Base-by-base conservation (phyloP, 2,888 invertebrate genomes). In the Parnassius mnemosyne region DNA sequence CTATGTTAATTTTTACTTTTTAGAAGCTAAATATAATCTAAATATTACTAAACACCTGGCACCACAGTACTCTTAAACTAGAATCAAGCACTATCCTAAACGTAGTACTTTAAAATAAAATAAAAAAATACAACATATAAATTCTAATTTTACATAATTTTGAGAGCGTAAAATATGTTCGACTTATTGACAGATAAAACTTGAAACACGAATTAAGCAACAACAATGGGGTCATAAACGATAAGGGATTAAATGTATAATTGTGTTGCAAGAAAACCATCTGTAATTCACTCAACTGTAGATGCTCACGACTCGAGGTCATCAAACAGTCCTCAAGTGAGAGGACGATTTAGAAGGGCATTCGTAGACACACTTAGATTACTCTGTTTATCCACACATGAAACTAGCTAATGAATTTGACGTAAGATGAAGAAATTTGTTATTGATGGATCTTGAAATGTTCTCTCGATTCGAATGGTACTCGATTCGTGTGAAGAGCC, bases 401-500 rank as follows among this genome's bases (percentile, higher is more conserved):
- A 43, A 59, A 65, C 71, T 69, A 67, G 68, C 66, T 66, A 71
- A 71, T 62, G 46, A 53, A 53, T 46, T 13, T 46, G 53, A 54
- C 53, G 46, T 56, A n/a, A 12, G 57, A 13, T 63, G 54, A 54
- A 55, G 54, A 54, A 58, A 63, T 51, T 34, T 47, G 25, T 54
- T 54, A 62, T 54, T 43, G 53, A 51, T 51, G 61, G 53, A 57
- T 57, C 57, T 54, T 60, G 60, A 65, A 54, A 63, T 60, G 55
- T 44, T 61, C 61, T 63, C 57, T 53, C 44, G 11, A 53, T 58
- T 44, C 46, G 51, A 46, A 46, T 50, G 44, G 50, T 41, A 44
- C 53, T 16, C 20, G 54, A 53, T 25, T 61, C 61, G 64, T 67
- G 69, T 66, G 73, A 71, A 69, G 62, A 66, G 66, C 68, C 65